These are phyloP conservation scores for Venustaconcha ellipsiformis DNA, from an alignment of 1,140 invertebrate genomes.

Conservation along the genomic window DNA sequence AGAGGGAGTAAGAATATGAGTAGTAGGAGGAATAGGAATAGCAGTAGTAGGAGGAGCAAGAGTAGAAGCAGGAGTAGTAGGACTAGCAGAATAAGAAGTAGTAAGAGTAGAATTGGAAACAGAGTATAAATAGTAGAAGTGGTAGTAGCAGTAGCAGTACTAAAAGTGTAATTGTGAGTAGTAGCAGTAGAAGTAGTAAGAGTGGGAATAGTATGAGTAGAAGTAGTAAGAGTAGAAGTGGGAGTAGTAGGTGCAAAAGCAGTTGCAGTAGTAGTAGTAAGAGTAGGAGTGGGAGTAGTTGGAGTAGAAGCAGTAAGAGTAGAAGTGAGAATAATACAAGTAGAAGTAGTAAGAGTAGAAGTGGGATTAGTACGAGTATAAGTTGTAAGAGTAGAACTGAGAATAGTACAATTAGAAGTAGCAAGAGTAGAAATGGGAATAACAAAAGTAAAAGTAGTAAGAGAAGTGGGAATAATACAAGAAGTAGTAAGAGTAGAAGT, in stretches of 20 bases:
- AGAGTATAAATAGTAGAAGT: neutral
- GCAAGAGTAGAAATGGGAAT: conserved; percentile 6
- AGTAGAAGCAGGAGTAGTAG: neutral
- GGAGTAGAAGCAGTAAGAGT: conserved; percentile 3
- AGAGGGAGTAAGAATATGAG: neutral
- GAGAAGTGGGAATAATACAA: conserved; percentile 5
- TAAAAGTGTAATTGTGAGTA: too few relatives aligned
- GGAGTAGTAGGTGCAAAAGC: conserved; percentile 2
- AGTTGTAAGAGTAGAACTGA: too few relatives aligned
- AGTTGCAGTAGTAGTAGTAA: conserved; percentile 13
- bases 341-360: too few relatives aligned
- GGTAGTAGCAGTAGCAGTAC: neutral
- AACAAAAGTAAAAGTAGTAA: neutral
- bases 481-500: conserved; percentile 14
- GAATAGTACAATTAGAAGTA: conserved; percentile 2
- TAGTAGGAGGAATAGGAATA: too few relatives aligned
- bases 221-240: conserved; percentile 7
- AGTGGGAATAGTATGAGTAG: conserved; percentile 1
- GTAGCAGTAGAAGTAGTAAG: too few relatives aligned
- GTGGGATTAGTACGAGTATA: too few relatives aligned
- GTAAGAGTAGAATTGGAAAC: conserved; percentile 3
- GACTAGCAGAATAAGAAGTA: conserved; percentile 4
- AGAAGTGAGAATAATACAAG: neutral
- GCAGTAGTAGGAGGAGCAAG: neutral
- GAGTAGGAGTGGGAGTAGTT: conserved; percentile 5